Base-by-base conservation (phyloP, 2,113 vertebrate species). In the Rhabdomys dilectus region DNA sequence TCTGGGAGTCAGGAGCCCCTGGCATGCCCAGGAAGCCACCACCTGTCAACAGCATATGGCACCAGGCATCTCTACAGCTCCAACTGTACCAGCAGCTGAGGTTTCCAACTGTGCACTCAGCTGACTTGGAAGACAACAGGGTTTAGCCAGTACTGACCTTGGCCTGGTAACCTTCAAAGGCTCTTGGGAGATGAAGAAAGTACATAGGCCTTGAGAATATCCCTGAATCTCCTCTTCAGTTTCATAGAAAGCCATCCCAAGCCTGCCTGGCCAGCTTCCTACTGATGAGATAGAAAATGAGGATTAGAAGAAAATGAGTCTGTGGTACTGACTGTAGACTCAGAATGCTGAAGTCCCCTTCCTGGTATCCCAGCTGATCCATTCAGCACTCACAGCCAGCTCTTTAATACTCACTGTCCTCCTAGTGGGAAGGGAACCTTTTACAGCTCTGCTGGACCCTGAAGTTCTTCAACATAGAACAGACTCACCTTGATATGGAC, bases 321-420 rank as follows among this genome's bases (percentile, higher is more conserved):
- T 64, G 31, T 26, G 11, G 26, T 31, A 60, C 29, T 78, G 82
- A 39, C 60, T 4, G 0, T 56, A 24, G 26, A 3, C 0, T 4
- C 24, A 24, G 53, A 36, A 3, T 15, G 29, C 0, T 13, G n/a
- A 0, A 0, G 15, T 13, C n/a, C 22, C 72, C n/a, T n/a, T 22
- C 19, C 36, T 7, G 2, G 12, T 13, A 42, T 53, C 81, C 39
- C 60, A 45, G 77, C 36, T 68, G 1, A 1, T 36, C 64, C 5
- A 3, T 56, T 58, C 19, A 1, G 0, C 19, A 9, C 4, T 42
- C 13, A 1, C 2, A 10, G 34, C 64, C 87, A 45, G 17, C 22
- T 76, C 66, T 1, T 48, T 58, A 51, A 45, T n/a, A 19, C 82
- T 48, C 4, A 36, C 77, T 34, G 0, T 73, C 0, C 66, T 81